Percentiles rank a stretch among this genome's conserved stretches.
phyloP scores from a whole-genome alignment of 2,113 vertebrate genomes.

The Serinus canaria region DNA sequence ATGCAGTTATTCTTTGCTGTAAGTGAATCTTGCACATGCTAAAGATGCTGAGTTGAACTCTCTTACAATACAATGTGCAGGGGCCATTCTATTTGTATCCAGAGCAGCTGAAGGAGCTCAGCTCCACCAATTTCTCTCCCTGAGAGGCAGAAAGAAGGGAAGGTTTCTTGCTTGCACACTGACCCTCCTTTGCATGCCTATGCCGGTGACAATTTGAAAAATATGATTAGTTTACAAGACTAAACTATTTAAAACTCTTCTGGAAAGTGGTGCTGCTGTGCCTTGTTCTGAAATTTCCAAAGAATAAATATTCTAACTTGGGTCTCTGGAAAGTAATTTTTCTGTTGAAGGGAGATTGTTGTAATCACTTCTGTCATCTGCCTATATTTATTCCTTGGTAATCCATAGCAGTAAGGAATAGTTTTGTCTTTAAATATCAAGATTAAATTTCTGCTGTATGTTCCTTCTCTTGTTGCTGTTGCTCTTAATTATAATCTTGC shows the following conservation, averaged over 20 bases:
- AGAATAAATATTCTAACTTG: not conserved
- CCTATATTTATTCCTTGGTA: not conserved
- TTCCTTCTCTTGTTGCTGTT: not conserved
- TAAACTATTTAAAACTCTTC: not conserved
- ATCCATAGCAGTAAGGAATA: not conserved
- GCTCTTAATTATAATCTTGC: not conserved
- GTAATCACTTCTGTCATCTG: not conserved
- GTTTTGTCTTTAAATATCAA: not conserved
- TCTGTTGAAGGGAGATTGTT: not conserved
- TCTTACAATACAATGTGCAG: not conserved
- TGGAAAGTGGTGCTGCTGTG: not conserved
- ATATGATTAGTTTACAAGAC: not conserved
- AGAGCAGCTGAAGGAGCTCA: not conserved
- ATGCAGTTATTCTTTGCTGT: not conserved
- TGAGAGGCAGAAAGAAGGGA: not conserved
- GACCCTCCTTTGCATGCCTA: not conserved
- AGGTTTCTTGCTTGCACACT: not conserved
- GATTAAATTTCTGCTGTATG: not conserved
- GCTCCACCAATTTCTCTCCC: not conserved
- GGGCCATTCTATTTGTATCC: not conserved
- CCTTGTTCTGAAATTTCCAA: not conserved
- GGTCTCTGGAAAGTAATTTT: not conserved
- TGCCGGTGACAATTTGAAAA: not conserved
- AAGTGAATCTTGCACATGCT: not conserved
- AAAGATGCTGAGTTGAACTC: not conserved